Percentiles rank a stretch among this genome's conserved stretches.
Conservation (phyloP, 2,797 vertebrate species). For the Champsocephalus gunnari region DNA sequence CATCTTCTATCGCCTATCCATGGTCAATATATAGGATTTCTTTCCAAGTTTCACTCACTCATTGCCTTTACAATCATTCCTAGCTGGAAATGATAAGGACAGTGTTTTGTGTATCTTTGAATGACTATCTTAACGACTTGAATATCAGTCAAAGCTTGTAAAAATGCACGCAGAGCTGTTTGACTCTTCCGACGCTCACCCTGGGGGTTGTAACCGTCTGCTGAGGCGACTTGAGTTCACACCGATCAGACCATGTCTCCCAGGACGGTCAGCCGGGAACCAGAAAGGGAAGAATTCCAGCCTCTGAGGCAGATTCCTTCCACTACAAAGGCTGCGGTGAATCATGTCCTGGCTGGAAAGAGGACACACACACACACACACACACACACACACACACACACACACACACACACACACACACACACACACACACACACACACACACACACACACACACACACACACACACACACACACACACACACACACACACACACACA, state of each 20-base stretch:
- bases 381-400: too few relatives aligned
- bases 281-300: constrained; percentile 28
- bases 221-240: neutral
- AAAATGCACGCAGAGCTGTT: neutral
- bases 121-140: neutral
- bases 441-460: too few relatives aligned
- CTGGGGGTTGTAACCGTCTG: neutral
- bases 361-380: too few relatives aligned
- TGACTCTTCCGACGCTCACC: neutral
- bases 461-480: too few relatives aligned
- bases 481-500: too few relatives aligned
- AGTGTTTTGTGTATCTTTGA: neutral
- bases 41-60: neutral
- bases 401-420: too few relatives aligned
- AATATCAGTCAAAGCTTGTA: neutral
- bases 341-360: too few relatives aligned
- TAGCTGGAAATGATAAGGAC: neutral
- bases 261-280: constrained; percentile 31
- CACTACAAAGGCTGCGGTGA: constrained; percentile 1
- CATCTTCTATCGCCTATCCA: too few relatives aligned
- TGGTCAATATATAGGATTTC: neutral
- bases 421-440: too few relatives aligned
- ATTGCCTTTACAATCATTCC: neutral
- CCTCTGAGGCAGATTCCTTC: constrained; percentile 21
- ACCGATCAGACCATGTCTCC: constrained; percentile 20